A percentile compares a stretch with the other conserved stretches of the same genome.
phyloP scores from a whole-genome alignment of 2,113 vertebrate genomes.

The Smithornis capensis region DNA sequence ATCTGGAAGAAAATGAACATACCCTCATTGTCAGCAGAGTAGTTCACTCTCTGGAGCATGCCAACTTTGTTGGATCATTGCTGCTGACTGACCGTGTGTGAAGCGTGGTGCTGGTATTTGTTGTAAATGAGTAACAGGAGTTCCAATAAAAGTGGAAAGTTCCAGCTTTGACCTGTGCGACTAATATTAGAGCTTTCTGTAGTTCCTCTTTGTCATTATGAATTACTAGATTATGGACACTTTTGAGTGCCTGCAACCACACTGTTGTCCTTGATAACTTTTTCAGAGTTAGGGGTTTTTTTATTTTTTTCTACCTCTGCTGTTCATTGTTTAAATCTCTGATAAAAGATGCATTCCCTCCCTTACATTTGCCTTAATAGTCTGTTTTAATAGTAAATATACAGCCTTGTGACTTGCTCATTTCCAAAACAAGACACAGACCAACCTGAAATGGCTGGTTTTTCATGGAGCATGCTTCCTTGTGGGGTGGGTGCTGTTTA shows the following conservation, averaged over 20 bases:
- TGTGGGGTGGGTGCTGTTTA: rapidly evolving
- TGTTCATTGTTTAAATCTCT: neutral
- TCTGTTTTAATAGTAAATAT: neutral
- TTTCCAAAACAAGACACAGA: neutral
- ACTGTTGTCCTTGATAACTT: neutral
- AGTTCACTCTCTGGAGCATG: neutral
- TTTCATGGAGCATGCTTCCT: neutral
- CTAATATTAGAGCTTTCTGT: neutral
- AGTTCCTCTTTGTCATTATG: neutral
- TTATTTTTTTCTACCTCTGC: rapidly evolving
- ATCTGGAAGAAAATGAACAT: neutral
- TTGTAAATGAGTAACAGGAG: neutral
- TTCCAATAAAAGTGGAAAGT: neutral
- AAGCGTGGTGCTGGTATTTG: neutral
- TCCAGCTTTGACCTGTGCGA: neutral
- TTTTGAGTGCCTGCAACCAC: neutral
- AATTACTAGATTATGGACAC: neutral
- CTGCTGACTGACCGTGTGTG: neutral
- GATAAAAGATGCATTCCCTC: neutral
- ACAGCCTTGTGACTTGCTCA: neutral
- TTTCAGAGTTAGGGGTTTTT: neutral
- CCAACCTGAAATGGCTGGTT: neutral
- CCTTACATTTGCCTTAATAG: neutral
- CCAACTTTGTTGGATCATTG: neutral
- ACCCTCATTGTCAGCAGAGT: neutral